Evolutionary conservation across 2,113 vertebrate species (phyloP), one percentile per base, ranked within the genome.

Genomic region (Trogon surrucura): DNA sequence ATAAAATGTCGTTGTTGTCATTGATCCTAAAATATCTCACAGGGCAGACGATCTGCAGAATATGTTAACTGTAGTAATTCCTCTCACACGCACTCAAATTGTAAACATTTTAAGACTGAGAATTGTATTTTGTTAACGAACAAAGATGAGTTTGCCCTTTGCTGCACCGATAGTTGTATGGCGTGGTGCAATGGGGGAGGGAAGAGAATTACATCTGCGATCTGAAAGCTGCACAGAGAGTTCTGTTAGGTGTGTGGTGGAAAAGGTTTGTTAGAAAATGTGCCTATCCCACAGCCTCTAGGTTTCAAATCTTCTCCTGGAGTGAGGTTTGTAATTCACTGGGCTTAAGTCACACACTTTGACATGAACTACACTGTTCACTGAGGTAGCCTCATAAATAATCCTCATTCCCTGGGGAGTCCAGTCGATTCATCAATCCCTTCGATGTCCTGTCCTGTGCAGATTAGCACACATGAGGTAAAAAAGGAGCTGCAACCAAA

Each of bases 371-470:
- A 86, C 69, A 75, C 75, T 88, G 88, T 83, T 96, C 83, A 64
- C 44, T 95, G 93, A 45, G 95, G 83, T 34, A 64, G 77, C 80
- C 81, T 92, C 88, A 89, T 93, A 92, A 96, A 96, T 92, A 94
- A 93, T 84, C 83, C 50, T 54, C 34, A 65, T 81, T 48, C 65
- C 57, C 44, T 84, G 41, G 61, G 80, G 58, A 90, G 53, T 79
- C 38, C 60, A 71, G 19, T 26, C 85, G 84, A 65, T 74, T 93
- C 70, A 50, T 61, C 20, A 44, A 32, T 84, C 51, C 41, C 22
- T 69, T 60, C 3, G 0, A 13, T 47, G 26, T 89, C 87, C 50
- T 48, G 36, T 87, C 61, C 73, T 19, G 30, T 69, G 48, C 61
- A 89, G 57, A 79, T 75, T 91, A 77, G 10, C 41, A 38, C 8